These are phyloP conservation scores for Tubiluchus corallicola DNA, from an alignment of 2,888 invertebrate species.

Conservation along the genomic window DNA sequence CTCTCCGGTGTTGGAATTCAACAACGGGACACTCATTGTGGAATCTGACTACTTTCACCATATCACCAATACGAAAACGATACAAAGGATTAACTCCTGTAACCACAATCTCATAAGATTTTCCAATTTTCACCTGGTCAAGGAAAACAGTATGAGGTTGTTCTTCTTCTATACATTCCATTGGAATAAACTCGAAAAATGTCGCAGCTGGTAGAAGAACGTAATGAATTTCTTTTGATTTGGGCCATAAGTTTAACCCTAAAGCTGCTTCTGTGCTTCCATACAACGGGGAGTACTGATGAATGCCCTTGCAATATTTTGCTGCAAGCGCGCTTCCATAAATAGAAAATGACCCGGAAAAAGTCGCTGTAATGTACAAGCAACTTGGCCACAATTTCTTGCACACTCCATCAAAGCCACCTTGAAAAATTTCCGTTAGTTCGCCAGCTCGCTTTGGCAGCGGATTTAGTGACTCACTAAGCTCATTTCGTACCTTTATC, in stretches of 20 bases:
- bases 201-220: neutral
- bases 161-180: neutral
- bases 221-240: neutral
- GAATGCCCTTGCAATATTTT: neutral
- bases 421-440: neutral
- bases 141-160: neutral
- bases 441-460: neutral
- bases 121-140: constrained; percentile 1
- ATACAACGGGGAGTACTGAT: neutral
- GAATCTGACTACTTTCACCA: neutral
- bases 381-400: neutral
- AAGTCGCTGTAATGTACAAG: neutral
- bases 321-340: neutral
- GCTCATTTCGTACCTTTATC: neutral
- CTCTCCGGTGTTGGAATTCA: too few species aligned
- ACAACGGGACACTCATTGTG: neutral
- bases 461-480: neutral
- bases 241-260: too few species aligned
- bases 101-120: neutral
- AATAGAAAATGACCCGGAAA: neutral
- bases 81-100: neutral
- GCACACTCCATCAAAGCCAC: neutral
- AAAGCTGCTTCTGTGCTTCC: neutral
- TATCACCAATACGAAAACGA: neutral
- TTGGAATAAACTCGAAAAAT: neutral